These are phyloP conservation scores for Eupithecia vulgata DNA, from an alignment of 2,888 invertebrate genomes.

Conservation along the genomic window DNA sequence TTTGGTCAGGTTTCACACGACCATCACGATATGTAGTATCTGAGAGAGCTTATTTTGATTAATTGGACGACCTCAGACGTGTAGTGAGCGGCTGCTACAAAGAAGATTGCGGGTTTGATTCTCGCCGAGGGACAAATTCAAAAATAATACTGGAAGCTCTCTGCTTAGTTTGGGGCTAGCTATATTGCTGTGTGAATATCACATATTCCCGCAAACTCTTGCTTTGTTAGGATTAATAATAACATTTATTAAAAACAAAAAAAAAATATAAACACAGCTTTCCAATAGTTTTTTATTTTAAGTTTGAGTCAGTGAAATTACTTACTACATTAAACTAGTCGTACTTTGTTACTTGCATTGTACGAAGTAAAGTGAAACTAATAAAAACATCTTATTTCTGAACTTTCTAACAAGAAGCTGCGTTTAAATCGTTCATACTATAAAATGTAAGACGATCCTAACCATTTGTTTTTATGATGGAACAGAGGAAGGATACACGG, in stretches of 20 bases:
- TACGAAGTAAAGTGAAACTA: conserved; percentile 10
- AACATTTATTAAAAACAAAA: not conserved
- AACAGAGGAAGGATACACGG: not conserved
- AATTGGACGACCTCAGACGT: not conserved
- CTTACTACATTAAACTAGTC: not conserved
- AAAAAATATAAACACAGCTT: not conserved
- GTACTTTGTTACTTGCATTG: conserved; percentile 2
- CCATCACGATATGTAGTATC: not conserved
- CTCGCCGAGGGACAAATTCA: not conserved
- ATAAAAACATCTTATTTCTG: conserved; percentile 23
- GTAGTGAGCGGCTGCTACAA: not conserved
- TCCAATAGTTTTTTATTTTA: not conserved
- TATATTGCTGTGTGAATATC: not conserved
- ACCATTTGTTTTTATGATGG: conserved; percentile 31
- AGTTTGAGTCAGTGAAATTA: not conserved
- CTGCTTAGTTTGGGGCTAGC: not conserved
- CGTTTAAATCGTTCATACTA: conserved; percentile 18
- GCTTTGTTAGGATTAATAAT: not conserved
- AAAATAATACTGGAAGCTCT: not conserved
- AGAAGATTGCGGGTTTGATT: not conserved
- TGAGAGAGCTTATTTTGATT: not conserved
- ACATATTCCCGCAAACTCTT: no score
- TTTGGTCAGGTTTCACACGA: not conserved
- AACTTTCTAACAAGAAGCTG: conserved; percentile 36
- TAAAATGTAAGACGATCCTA: conserved; percentile 31